phyloP scores from a whole-genome alignment of 2,797 vertebrate genomes.

The Rhyacichthys aspro region DNA sequence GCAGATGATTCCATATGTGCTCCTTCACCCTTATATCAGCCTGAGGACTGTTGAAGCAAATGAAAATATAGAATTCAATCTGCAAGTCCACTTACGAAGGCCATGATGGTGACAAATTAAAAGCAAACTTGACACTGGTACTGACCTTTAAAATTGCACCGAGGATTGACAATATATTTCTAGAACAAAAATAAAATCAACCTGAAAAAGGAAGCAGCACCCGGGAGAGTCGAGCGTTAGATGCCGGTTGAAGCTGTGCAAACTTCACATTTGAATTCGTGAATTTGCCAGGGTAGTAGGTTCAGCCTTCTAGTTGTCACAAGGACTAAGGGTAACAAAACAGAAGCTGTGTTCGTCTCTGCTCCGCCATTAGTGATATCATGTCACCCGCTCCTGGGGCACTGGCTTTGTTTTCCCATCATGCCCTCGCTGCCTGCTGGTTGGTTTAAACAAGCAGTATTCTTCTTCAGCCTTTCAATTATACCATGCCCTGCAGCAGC shows the following conservation, averaged over 20 bases:
- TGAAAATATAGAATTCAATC: constrained; percentile 38
- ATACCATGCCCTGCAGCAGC: constrained; percentile 82
- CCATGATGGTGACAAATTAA: constrained; percentile 10
- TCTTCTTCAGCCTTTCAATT: constrained; percentile 84
- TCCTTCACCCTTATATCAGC: constrained; percentile 27
- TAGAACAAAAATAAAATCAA: constrained; percentile 21
- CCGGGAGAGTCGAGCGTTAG: constrained; percentile 28
- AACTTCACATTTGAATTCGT: constrained; percentile 54
- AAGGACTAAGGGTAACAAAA: constrained; percentile 69
- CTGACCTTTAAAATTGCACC: constrained; percentile 14
- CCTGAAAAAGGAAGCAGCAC: constrained; percentile 7
- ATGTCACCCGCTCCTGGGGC: constrained; percentile 76
- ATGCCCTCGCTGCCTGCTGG: constrained; percentile 76
- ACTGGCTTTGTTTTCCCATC: constrained; percentile 80
- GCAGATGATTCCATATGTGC: constrained; percentile 49
- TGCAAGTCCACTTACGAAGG: constrained; percentile 6
- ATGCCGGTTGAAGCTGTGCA: constrained; percentile 34
- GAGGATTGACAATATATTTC: constrained; percentile 23
- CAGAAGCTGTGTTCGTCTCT: constrained; percentile 60
- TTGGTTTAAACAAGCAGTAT: constrained; percentile 83
- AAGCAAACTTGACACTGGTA: constrained; percentile 4
- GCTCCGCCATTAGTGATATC: constrained; percentile 74
- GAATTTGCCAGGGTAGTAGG: constrained; percentile 45
- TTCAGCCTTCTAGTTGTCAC: constrained; percentile 63
- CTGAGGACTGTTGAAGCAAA: constrained; percentile 25